Evolutionary conservation across 1,140 invertebrate genomes (phyloP).

Genomic region (Ceratina australensis): DNA sequence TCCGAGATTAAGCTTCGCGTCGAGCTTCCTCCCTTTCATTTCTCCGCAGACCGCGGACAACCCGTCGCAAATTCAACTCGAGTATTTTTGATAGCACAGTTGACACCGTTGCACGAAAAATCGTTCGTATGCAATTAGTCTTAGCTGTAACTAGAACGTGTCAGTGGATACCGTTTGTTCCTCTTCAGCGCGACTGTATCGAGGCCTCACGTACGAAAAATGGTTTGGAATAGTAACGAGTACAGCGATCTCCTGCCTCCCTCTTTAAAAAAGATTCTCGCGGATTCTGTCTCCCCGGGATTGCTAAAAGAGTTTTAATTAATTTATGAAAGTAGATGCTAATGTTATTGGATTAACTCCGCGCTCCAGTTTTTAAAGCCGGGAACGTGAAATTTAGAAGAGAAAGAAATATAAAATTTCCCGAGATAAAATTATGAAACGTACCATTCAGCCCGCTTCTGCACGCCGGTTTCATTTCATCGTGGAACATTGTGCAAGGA

Average conservation of each 20-base stretch:
- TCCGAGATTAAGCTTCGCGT: neutral
- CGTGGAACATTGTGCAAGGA: too few species aligned
- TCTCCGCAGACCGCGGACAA: neutral
- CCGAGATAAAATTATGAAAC: too few species aligned
- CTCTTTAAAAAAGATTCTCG: neutral
- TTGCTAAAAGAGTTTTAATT: neutral
- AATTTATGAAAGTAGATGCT: neutral
- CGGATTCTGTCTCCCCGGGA: neutral
- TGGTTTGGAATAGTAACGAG: slow-evolving; percentile 34
- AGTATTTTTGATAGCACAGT: neutral
- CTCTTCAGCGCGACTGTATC: slow-evolving; percentile 22
- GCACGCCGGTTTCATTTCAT: too few species aligned
- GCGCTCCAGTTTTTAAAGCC: too few species aligned
- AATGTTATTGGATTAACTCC: too few species aligned
- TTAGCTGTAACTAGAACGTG: slow-evolving; percentile 42
- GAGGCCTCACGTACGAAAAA: slow-evolving; percentile 48
- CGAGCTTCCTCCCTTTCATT: neutral
- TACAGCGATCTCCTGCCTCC: neutral
- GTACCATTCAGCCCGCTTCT: too few species aligned
- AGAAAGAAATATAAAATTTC: too few species aligned
- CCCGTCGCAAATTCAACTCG: neutral
- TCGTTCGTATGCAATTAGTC: slow-evolving; percentile 32
- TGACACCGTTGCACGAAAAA: slow-evolving; percentile 17
- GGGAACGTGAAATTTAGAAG: too few species aligned
- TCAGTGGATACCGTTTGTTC: slow-evolving; percentile 49